Base-by-base conservation (phyloP, 2,888 invertebrate genomes). In the Mesoligia furuncula region DNA sequence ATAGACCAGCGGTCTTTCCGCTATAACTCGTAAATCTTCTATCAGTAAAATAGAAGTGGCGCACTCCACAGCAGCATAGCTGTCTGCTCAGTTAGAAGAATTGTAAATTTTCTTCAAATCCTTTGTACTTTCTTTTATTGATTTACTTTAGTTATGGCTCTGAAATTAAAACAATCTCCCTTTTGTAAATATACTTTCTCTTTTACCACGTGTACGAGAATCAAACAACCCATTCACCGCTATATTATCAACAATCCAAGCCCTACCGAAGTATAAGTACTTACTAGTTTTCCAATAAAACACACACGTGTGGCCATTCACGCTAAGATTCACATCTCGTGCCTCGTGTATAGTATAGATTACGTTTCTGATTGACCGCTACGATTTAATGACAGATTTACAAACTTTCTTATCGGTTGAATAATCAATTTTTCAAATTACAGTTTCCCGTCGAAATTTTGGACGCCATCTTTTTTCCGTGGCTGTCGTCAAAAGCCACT, bases 231-330 rank as follows among this genome's bases (percentile, higher is more conserved):
- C 36, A 54, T 51, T 24, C 68, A 69, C 67, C 20, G 54, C 13
- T 59, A 59, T 15, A 64, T 42, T 68, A 67, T 66, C 54, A 57
- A 62, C 27, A 80, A 80, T 64, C 4, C 31, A 13, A 61, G 27
- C 61, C 27, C 31, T 27, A 15, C 24, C 39, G 13, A 13, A n/a
- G 61, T 59, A 39, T 24, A 15, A 31, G 42, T 72, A 73, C 57
- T 57, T 48, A 73, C 61, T 62, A 71, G 27, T 54, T 59, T 70
- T 42, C 36, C 48, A 79, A 73, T 84, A 75, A 82, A 65, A 36
- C 11, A 27, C 48, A 51, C 83, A 82, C 84, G 74, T 85, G 86
- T 61, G 45, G 0, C 24, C 54, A 74, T 74, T 69, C 83, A 83
- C 62, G 86, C 61, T 75, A 78, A 54, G 66, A 73, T 84, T 61